These are phyloP conservation scores for Rattus norvegicus DNA, from an alignment of 2,113 vertebrate species.

Conservation along the genomic window DNA sequence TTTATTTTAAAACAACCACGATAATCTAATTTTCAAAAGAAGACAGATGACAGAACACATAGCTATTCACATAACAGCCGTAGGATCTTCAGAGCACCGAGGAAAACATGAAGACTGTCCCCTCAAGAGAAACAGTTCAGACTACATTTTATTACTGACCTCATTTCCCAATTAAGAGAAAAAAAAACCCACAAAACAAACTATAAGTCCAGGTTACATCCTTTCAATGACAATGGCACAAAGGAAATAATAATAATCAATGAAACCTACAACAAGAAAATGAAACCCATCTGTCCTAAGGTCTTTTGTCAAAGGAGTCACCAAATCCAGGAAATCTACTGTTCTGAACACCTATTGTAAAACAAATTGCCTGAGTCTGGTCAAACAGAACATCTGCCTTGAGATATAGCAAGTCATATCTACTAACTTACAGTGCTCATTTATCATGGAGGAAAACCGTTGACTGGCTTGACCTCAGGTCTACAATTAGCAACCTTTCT, in stretches of 20 bases:
- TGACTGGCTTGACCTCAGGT: not conserved
- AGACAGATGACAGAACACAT: not conserved
- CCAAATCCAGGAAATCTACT: not conserved
- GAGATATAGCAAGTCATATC: not conserved
- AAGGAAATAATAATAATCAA: not conserved
- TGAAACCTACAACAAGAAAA: not conserved
- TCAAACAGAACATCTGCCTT: not conserved
- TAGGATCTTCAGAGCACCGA: not conserved
- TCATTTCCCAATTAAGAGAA: slow-evolving; percentile 40
- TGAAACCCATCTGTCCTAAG: not conserved
- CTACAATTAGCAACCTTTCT: not conserved
- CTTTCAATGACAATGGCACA: not conserved
- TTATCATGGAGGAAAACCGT: not conserved
- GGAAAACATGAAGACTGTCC: not conserved
- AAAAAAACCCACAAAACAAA: not conserved
- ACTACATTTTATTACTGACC: not conserved
- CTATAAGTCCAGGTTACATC: not conserved
- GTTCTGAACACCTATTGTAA: slow-evolving; percentile 43
- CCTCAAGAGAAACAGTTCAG: not conserved
- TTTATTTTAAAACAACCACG: slow-evolving; percentile 24
- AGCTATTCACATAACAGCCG: not conserved
- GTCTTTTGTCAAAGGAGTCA: slow-evolving; percentile 32
- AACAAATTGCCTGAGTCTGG: not conserved
- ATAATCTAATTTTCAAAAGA: slow-evolving; percentile 42
- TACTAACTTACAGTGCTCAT: not conserved